These are phyloP conservation scores for Agrotis exclamationis DNA, from an alignment of 2,888 invertebrate species.

Conservation along the genomic window DNA sequence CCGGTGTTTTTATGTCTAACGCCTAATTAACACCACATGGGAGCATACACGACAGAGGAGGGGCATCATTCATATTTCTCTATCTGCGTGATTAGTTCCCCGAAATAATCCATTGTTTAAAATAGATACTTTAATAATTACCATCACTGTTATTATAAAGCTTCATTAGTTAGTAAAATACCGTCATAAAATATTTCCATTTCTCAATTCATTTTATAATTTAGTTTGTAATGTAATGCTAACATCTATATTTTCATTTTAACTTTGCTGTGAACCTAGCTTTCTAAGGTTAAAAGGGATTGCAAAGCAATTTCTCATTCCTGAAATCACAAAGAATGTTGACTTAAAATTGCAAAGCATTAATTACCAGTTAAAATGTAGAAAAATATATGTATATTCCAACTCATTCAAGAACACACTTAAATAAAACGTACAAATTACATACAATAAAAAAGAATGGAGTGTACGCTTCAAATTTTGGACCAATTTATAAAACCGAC, in stretches of 20 bases:
- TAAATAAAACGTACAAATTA: constrained; percentile 73
- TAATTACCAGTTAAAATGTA: constrained; percentile 38
- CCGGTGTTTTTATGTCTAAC: constrained; percentile 72
- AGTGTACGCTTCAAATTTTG: constrained; percentile 68
- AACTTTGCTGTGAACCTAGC: not conserved
- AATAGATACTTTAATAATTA: constrained; percentile 17
- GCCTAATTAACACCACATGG: constrained; percentile 86
- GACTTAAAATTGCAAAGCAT: constrained; percentile 30
- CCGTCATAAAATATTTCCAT: constrained; percentile 4
- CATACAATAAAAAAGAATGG: constrained; percentile 62
- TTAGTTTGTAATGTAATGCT: not conserved
- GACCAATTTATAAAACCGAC: constrained; percentile 72
- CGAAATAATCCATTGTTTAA: constrained; percentile 42
- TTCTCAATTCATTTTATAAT: constrained; percentile 22
- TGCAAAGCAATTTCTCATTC: constrained; percentile 19
- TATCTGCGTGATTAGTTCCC: constrained; percentile 63
- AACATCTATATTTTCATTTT: constrained; percentile 8
- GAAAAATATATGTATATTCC: constrained; percentile 23
- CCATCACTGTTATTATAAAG: not conserved
- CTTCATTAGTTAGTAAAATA: not conserved
- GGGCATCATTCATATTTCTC: constrained; percentile 74
- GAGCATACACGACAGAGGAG: constrained; percentile 77
- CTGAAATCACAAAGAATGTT: constrained; percentile 35
- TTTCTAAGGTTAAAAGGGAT: constrained; percentile 17
- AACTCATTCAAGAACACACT: constrained; percentile 46